phyloP scores from a whole-genome alignment of 2,113 vertebrate species.

The Egretta garzetta region DNA sequence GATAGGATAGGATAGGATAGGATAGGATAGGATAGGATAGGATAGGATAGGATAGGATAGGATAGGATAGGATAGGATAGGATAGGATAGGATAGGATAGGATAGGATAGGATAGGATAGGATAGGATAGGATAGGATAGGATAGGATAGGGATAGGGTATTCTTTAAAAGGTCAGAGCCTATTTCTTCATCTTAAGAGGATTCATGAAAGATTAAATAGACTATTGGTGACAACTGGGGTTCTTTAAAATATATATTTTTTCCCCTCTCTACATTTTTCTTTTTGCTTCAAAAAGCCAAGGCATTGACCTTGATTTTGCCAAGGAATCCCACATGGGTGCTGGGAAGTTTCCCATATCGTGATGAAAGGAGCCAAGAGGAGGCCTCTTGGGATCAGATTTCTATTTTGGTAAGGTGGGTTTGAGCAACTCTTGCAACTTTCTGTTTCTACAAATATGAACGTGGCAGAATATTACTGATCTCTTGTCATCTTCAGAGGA shows the following conservation, averaged over 20 bases:
- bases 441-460: not conserved
- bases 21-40: not conserved
- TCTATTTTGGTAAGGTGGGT: not conserved
- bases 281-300: not conserved
- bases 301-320: not conserved
- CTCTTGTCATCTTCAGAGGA: not conserved
- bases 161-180: not conserved
- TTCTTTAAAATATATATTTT: not conserved
- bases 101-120: too few species aligned
- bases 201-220: not conserved
- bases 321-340: not conserved
- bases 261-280: not conserved
- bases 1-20: not conserved
- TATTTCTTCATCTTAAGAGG: not conserved
- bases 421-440: not conserved
- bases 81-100: too few species aligned
- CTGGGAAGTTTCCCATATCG: not conserved
- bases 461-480: not conserved
- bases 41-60: too few species aligned
- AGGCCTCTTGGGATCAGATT: not conserved
- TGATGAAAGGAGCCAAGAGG: not conserved
- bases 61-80: too few species aligned
- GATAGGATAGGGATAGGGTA: too few species aligned
- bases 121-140: too few species aligned
- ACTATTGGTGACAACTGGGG: not conserved